Percentiles rank a stretch among this genome's conserved stretches.
These are phyloP conservation scores for Neolamprologus devosi DNA, from an alignment of 2,113 vertebrate species.

Conservation along the genomic window DNA sequence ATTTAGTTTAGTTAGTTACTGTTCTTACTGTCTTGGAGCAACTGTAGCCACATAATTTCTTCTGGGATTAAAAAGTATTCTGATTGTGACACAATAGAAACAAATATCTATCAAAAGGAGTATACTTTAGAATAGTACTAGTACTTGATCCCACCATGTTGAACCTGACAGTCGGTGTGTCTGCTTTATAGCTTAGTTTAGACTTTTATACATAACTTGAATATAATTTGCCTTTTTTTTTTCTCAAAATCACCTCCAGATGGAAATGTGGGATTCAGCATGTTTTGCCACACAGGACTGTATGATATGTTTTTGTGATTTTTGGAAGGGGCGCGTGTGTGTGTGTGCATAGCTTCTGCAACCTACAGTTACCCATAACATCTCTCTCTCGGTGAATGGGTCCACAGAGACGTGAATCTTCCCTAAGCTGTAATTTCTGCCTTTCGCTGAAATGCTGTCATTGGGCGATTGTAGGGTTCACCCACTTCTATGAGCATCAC, in stretches of 20 bases:
- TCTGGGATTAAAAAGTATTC: neutral
- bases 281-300: neutral
- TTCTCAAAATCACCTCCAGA: neutral
- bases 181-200: neutral
- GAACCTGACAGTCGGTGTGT: neutral
- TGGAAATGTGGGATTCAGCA: neutral
- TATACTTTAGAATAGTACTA: neutral
- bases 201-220: too few relatives aligned
- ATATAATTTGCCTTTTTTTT: too few relatives aligned
- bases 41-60: neutral
- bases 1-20: neutral
- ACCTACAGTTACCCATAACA: neutral
- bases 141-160: neutral
- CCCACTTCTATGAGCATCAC: neutral
- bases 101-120: constrained; percentile 49
- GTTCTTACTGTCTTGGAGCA: neutral
- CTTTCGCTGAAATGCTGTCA: constrained; percentile 12
- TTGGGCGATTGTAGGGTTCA: constrained; percentile 26
- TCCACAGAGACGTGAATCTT: constrained; percentile 10
- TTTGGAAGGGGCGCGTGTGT: neutral
- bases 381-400: neutral
- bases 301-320: neutral
- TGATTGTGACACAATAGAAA: neutral
- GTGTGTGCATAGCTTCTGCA: neutral
- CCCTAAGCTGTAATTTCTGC: constrained; percentile 7